Percentiles rank a stretch among this genome's conserved stretches.
These are phyloP conservation scores for Myotis yumanensis DNA, from an alignment of 2,113 vertebrate genomes.

Conservation along the genomic window DNA sequence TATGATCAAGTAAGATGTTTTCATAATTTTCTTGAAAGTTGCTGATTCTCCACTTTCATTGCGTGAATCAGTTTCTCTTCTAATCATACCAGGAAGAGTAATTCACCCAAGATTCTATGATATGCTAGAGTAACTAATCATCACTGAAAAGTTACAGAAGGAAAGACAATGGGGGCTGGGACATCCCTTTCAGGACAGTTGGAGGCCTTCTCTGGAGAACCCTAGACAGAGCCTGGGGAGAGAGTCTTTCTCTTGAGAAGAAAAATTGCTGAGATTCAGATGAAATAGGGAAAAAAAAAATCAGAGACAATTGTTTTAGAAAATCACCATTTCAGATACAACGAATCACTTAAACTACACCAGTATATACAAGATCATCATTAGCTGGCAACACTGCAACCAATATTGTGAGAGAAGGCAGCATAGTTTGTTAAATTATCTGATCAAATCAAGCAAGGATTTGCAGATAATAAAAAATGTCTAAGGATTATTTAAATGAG, in stretches of 20 bases:
- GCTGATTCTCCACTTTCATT: not conserved
- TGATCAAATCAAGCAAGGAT: not conserved
- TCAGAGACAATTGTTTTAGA: not conserved
- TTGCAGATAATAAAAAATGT: not conserved
- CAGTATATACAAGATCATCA: not conserved
- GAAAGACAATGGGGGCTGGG: not conserved
- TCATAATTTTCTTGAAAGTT: not conserved
- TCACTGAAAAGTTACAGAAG: not conserved
- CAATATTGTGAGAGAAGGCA: not conserved
- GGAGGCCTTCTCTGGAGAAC: not conserved
- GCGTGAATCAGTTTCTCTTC: not conserved
- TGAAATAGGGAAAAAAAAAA: not conserved
- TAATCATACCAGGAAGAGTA: not conserved
- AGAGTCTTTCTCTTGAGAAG: not conserved
- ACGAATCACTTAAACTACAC: not conserved
- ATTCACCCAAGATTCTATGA: not conserved
- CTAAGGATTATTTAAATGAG: not conserved
- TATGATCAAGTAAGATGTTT: not conserved
- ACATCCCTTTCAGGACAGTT: not conserved
- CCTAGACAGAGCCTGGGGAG: not conserved
- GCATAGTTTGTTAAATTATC: not conserved
- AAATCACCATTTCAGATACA: not conserved
- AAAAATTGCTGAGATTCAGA: not conserved
- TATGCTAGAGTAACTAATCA: not conserved
- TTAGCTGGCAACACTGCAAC: not conserved